A percentile compares a stretch with the other conserved stretches of the same genome.
These are phyloP conservation scores for Ophion obscuratus DNA, from an alignment of 2,888 invertebrate species.

Conservation along the genomic window DNA sequence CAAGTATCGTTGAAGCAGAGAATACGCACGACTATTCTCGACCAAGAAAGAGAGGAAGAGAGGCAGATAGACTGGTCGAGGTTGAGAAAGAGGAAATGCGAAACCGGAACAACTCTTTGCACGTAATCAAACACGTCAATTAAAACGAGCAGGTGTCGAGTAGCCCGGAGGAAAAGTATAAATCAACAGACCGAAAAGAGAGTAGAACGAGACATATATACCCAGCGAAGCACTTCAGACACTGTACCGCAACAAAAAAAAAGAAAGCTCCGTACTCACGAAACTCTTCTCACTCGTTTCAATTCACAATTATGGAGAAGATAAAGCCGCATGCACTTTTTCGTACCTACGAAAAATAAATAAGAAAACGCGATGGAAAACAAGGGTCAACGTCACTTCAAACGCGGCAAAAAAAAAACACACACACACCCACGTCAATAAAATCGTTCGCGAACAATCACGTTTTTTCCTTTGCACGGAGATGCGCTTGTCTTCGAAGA, in stretches of 20 bases:
- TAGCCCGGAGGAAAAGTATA: not conserved
- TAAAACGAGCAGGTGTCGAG: not conserved
- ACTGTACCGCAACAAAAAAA: constrained; percentile 14
- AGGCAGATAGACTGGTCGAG: not conserved
- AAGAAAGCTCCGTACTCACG: not conserved
- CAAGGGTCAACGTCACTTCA: not conserved
- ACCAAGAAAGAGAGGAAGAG: not conserved
- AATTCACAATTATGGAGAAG: not conserved
- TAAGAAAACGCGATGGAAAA: too few species aligned
- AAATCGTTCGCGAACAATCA: not conserved
- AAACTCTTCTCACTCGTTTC: constrained; percentile 15
- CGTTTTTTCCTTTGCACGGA: not conserved
- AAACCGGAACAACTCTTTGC: not conserved
- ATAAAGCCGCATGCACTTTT: constrained; percentile 10
- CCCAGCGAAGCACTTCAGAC: constrained; percentile 3
- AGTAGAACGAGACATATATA: constrained; percentile 1
- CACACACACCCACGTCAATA: too few species aligned
- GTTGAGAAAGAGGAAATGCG: not conserved
- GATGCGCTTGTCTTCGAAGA: not conserved
- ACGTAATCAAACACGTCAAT: constrained; percentile 18
- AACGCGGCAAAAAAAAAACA: not conserved
- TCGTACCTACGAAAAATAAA: too few species aligned
- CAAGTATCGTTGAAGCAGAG: constrained; percentile 21
- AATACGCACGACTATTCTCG: constrained; percentile 31
- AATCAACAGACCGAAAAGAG: constrained; percentile 3